Evolutionary conservation across 2,113 vertebrate species (phyloP).

Genomic region (Eulacestoma nigropectus): DNA sequence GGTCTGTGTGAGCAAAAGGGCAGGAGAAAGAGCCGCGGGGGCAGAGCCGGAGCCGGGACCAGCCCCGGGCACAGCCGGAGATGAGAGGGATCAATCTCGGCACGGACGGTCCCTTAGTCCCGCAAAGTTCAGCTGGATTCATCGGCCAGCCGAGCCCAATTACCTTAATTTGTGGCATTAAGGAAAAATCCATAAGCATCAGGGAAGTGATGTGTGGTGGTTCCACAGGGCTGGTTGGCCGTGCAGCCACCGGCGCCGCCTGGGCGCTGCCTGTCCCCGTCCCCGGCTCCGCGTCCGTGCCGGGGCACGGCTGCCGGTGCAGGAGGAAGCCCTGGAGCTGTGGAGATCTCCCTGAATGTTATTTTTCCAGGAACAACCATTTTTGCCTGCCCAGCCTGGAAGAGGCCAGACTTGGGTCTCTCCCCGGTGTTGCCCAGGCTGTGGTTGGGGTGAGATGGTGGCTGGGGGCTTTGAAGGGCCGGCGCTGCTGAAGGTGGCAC

Average conservation of each 20-base stretch:
- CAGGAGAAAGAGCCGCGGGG: not conserved
- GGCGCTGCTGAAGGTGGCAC: fast-evolving
- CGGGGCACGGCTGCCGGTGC: fast-evolving
- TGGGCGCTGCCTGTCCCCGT: not conserved
- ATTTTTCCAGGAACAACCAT: not conserved
- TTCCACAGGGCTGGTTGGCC: not conserved
- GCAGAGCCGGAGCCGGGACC: not conserved
- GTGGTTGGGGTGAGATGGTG: not conserved
- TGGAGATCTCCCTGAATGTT: not conserved
- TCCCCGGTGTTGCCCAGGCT: fast-evolving
- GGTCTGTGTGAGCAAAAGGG: not conserved
- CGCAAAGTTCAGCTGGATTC: conserved; percentile 30
- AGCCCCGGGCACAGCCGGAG: not conserved
- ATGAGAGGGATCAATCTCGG: not conserved
- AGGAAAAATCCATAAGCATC: conserved; percentile 70
- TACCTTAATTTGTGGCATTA: conserved; percentile 71
- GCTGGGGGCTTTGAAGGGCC: fast-evolving
- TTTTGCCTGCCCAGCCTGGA: not conserved
- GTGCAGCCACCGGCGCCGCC: not conserved
- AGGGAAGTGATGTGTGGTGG: conserved; percentile 8
- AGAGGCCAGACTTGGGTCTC: not conserved
- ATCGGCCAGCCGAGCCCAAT: conserved; percentile 35
- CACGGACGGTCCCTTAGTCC: not conserved
- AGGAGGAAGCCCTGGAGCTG: not conserved
- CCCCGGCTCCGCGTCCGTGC: fast-evolving